phyloP scores from a whole-genome alignment of 2,113 vertebrate genomes.

The Sylvia atricapilla region DNA sequence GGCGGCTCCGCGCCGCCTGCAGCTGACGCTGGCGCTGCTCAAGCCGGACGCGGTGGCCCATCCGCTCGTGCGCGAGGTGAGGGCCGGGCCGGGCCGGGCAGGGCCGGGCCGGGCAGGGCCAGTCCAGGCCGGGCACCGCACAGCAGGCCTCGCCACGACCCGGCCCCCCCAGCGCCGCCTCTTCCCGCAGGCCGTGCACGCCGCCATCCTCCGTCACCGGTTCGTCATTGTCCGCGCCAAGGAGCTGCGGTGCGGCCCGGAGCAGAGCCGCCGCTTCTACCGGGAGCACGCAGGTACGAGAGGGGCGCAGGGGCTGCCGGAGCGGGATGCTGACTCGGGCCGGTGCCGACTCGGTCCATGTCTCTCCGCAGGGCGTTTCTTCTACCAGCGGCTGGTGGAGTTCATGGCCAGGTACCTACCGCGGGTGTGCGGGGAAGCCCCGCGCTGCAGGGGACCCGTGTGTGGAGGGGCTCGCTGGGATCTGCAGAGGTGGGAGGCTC shows the following conservation, averaged over 20 bases:
- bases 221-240: slow-evolving; percentile 83
- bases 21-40: slow-evolving; percentile 89
- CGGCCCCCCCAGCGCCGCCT: background rate
- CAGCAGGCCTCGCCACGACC: background rate
- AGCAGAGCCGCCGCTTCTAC: slow-evolving; percentile 87
- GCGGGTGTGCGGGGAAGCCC: fast-evolving
- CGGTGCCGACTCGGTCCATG: background rate
- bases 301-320: background rate
- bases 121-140: background rate
- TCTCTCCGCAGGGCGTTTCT: slow-evolving; percentile 82
- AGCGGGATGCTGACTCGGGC: background rate
- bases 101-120: background rate
- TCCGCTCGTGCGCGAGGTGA: slow-evolving; percentile 86
- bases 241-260: slow-evolving; percentile 80
- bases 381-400: slow-evolving; percentile 95
- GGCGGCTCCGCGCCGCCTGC: slow-evolving; percentile 65
- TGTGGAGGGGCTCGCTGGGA: background rate
- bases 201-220: slow-evolving; percentile 82
- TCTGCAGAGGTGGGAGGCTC: background rate
- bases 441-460: background rate
- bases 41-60: slow-evolving; percentile 92
- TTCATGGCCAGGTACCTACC: slow-evolving; percentile 92
- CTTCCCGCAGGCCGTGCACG: slow-evolving; percentile 82
- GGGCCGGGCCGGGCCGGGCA: background rate
- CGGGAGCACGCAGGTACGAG: slow-evolving; percentile 85